These are phyloP conservation scores for Marisa cornuarietis DNA, from an alignment of 1,140 invertebrate genomes.

Conservation along the genomic window DNA sequence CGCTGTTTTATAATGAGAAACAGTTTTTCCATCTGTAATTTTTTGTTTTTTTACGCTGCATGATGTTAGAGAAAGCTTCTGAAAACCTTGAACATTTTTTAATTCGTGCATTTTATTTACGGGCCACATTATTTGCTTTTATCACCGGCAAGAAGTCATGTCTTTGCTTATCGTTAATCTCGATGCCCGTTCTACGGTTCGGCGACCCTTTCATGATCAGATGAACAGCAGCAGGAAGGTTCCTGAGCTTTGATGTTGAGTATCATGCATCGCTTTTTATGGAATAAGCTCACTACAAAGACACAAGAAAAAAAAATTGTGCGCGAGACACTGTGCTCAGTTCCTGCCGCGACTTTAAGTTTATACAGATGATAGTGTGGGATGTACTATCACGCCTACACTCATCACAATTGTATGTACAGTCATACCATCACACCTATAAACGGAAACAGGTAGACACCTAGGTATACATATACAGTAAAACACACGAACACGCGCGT, in stretches of 20 bases:
- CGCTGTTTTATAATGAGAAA: no score
- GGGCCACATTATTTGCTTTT: no score
- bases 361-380: not conserved
- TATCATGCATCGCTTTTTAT: not conserved
- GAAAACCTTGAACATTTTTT: no score
- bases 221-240: not conserved
- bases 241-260: not conserved
- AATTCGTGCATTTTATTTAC: no score
- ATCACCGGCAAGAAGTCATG: no score
- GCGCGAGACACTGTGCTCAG: not conserved
- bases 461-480: no score
- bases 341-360: not conserved
- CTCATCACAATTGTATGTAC: not conserved
- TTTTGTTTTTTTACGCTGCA: no score
- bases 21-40: no score
- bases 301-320: not conserved
- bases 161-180: no score
- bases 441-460: not conserved
- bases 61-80: no score
- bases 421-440: not conserved
- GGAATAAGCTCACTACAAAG: not conserved
- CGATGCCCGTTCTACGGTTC: no score
- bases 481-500: slow-evolving; percentile 2
- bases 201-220: not conserved
- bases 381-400: not conserved